Base-by-base conservation (phyloP, 2,113 vertebrate species). In the Alligator sinensis region DNA sequence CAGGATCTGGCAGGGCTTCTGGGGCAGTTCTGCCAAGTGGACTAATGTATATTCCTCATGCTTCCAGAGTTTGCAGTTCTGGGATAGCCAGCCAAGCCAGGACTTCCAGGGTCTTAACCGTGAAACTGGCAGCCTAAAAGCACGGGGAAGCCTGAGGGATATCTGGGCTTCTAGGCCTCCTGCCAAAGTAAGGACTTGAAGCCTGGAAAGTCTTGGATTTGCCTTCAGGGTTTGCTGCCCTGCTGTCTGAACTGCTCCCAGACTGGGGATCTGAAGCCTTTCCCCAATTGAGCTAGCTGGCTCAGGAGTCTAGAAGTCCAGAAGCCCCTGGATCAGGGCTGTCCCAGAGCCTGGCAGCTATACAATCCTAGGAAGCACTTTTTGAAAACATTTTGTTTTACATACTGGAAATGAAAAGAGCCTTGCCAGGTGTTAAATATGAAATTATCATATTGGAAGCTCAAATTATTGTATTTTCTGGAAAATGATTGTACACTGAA, bases 81-180 rank as follows among this genome's bases (percentile, higher is more conserved):
- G 47, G 47, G 47, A 47, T 47, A 47, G 47, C 47, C 47, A 47
- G 47, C 47, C 47, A 47, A 47, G 47, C 47, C 47, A 47, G 47
- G 47, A 2, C 79, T 92, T 86, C 63, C 30, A 17, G 81, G 34
- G n/a, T 28, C n/a, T 86, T 90, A 90, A 24, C 27, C 3, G 4
- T 57, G 78, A 82, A 84, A n/a, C 38, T 1, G 2, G 47, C n/a
- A 88, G 76, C 91, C 86, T 79, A 38, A 72, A 84, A 81, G 15
- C 28, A 86, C n/a, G 68, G 30, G 38, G 47, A 57, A 30, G 76
- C 74, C 24, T 2, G 9, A 60, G 55, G n/a, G n/a, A 60, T 86
- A 9, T 72, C 22, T 9, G 79, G 3, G 0, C 7, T 27, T 61
- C 3, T 14, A 0, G n/a, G 6, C 3, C 1, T 77, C n/a, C 16